phyloP scores from a whole-genome alignment of 2,113 vertebrate species.

The Octodon degus region DNA sequence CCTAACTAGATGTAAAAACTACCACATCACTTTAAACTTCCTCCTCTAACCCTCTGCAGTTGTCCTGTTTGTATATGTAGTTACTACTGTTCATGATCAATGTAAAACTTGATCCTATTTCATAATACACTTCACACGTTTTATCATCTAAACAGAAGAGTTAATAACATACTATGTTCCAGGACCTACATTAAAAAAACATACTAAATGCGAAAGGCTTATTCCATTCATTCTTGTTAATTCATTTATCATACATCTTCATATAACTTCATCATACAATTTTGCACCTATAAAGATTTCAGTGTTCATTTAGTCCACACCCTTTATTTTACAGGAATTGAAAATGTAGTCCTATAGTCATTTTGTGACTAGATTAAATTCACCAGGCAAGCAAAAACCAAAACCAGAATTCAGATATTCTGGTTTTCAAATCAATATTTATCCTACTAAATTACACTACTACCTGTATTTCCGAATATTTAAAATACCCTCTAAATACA shows the following conservation, averaged over 20 bases:
- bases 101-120: neutral
- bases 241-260: neutral
- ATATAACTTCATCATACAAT: neutral
- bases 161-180: neutral
- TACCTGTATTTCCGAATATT: neutral
- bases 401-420: neutral
- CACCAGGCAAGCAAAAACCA: neutral
- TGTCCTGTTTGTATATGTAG: neutral
- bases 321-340: neutral
- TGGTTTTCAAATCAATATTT: neutral
- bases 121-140: neutral
- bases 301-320: neutral
- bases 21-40: neutral
- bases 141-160: neutral
- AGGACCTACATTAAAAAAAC: neutral
- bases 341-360: constrained; percentile 14
- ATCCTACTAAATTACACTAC: neutral
- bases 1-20: constrained; percentile 20
- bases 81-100: neutral
- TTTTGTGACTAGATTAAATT: constrained; percentile 35
- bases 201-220: neutral
- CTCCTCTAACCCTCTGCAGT: neutral
- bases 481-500: neutral
- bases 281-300: neutral
- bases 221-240: constrained; percentile 6